Base-by-base conservation (phyloP, 2,888 invertebrate species). In the Limnephilus auricula region DNA sequence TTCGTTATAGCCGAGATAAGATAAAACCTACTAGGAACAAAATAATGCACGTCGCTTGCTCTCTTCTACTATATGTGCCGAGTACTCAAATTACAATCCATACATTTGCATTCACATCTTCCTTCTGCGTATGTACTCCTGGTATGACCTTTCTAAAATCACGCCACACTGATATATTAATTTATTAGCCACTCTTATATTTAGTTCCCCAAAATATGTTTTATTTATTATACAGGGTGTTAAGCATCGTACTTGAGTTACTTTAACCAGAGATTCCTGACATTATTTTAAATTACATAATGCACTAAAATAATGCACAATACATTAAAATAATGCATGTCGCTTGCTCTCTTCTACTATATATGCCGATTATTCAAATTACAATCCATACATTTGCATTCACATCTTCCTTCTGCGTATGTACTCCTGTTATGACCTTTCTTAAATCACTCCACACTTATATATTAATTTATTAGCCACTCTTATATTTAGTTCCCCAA, bases 1-100 rank as follows among this genome's bases (percentile, higher is more conserved):
- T 95, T 95, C 96, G 95, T 94, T 94, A 93, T 93, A 90, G 92
- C 84, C 92, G 93, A 94, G 95, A 95, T 95, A 96, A 95, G 95
- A 95, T 95, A 94, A 94, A 94, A 94, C 93, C 92, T 32, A 84
- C 90, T 79, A 89, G 89, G 89, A 79, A 83, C 90, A 89, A 91
- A 92, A 92, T 91, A 91, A 91, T 91, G 91, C 91, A 90, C 83
- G 90, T 32, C 88, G 89, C 30, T 65, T 32, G 45, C 80, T 79
- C 65, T 89, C 45, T 65, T 91, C 82, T 89, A 34, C 87, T 82
- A 80, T 79, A 91, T 89, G 91, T 89, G 85, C 83, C 91, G 89
- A 80, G 89, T 89, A 89, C 82, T 89, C 89, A 89, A 89, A 89
- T 89, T 89, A 89, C 89, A 40, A 82, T 89, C 50, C 31, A 82